Conservation (phyloP, 1,140 invertebrate genomes). For the Intoshia linei region DNA sequence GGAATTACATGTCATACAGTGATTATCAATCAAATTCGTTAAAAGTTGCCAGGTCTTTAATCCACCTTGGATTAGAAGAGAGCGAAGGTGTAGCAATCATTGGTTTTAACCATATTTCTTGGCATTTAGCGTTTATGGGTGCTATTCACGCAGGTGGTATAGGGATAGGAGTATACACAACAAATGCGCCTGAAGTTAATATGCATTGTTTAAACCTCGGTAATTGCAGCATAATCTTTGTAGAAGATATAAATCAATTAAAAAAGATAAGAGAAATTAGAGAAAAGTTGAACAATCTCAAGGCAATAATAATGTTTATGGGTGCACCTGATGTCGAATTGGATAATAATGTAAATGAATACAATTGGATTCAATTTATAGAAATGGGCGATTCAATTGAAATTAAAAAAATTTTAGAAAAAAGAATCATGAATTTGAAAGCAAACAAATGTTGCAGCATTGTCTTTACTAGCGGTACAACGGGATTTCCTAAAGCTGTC, state of each 20-base stretch:
- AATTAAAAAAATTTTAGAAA: slow-evolving; percentile 33
- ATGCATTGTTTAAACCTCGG: too few species aligned
- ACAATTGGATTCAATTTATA: slow-evolving; percentile 5
- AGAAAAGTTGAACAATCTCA: slow-evolving; percentile 33
- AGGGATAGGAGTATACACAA: too few species aligned
- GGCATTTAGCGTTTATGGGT: too few species aligned
- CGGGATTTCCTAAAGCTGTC: slow-evolving; percentile 49
- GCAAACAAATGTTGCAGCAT: slow-evolving; percentile 51
- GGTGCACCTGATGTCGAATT: slow-evolving; percentile 27
- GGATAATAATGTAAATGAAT: slow-evolving; percentile 1
- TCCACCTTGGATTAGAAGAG: too few species aligned
- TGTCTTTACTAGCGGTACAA: slow-evolving; percentile 51
- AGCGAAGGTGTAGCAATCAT: too few species aligned
- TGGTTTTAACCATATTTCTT: too few species aligned
- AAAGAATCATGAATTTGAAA: slow-evolving; percentile 32
- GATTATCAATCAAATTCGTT: too few species aligned
- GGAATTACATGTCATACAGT: too few species aligned
- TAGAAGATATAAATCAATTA: slow-evolving; percentile 47
- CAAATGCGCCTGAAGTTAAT: too few species aligned
- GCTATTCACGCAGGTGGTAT: too few species aligned
- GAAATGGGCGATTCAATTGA: slow-evolving; percentile 37
- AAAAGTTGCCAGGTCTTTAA: too few species aligned
- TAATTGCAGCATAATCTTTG: slow-evolving; percentile 41
- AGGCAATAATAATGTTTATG: slow-evolving; percentile 44
- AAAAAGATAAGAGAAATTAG: slow-evolving; percentile 41